These are phyloP conservation scores for Glaucomys volans DNA, from an alignment of 2,113 vertebrate species.

Conservation along the genomic window DNA sequence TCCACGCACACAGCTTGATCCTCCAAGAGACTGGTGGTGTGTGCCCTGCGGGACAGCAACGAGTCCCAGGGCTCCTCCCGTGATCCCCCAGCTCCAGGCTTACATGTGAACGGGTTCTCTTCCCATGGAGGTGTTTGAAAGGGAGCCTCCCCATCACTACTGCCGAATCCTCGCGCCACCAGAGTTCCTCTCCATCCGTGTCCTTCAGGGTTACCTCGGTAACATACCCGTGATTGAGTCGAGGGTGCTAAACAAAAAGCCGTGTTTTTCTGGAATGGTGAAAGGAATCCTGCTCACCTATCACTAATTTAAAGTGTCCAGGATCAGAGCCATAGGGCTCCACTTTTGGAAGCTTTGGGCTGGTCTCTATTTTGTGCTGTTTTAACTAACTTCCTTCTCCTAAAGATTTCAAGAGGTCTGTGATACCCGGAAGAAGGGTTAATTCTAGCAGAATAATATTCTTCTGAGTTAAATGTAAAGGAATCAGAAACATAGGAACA, in stretches of 20 bases:
- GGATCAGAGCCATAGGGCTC: conserved; percentile 53
- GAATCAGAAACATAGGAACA: conserved; percentile 78
- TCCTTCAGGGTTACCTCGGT: not conserved
- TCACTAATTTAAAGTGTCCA: conserved; percentile 55
- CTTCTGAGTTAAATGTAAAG: conserved; percentile 83
- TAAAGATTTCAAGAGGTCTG: conserved; percentile 67
- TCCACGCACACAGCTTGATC: not conserved
- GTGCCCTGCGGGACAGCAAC: not conserved
- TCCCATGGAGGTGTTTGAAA: not conserved
- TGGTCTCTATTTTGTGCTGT: conserved; percentile 56
- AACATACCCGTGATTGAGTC: not conserved
- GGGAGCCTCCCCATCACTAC: not conserved
- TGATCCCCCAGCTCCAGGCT: not conserved
- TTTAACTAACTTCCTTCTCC: conserved; percentile 67
- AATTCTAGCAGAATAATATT: conserved; percentile 78
- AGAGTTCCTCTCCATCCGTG: not conserved
- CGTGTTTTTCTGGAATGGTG: conserved; percentile 46
- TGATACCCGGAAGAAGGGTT: conserved; percentile 70
- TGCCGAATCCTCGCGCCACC: not conserved
- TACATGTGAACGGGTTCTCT: not conserved
- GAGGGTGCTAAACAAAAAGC: not conserved
- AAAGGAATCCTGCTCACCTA: conserved; percentile 40
- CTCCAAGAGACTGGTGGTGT: not conserved
- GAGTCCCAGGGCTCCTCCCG: not conserved
- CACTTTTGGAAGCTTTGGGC: conserved; percentile 32